phyloP scores from a whole-genome alignment of 2,797 vertebrate genomes.

The Xyrichtys novacula region DNA sequence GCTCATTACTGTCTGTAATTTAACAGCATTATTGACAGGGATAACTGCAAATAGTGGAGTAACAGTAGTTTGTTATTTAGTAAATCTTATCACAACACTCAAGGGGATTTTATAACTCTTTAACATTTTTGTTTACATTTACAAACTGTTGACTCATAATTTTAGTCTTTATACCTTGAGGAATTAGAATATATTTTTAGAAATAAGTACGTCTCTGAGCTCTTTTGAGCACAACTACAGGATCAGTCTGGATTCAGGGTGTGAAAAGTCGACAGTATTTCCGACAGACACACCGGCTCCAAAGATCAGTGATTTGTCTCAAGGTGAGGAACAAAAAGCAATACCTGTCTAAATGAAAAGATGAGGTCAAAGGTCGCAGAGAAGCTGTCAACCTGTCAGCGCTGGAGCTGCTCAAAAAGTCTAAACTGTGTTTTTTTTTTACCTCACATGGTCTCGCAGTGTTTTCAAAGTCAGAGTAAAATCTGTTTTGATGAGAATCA shows the following conservation, averaged over 20 bases:
- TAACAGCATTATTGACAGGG: too few species aligned
- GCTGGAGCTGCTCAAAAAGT: conserved; percentile 18
- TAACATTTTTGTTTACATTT: too few species aligned
- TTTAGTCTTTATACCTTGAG: too few species aligned
- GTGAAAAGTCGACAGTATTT: not conserved
- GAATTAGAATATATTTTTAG: too few species aligned
- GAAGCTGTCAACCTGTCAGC: conserved; percentile 62
- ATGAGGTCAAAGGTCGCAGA: conserved; percentile 43
- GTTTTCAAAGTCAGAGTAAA: conserved; percentile 31
- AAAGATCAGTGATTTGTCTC: conserved; percentile 32
- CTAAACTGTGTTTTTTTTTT: conserved; percentile 37
- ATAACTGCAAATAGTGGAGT: too few species aligned
- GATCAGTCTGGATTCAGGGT: conserved; percentile 19
- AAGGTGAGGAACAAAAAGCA: conserved; percentile 40
- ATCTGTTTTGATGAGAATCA: conserved; percentile 7
- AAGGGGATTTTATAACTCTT: too few species aligned
- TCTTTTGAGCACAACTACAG: too few species aligned
- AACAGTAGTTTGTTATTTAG: too few species aligned
- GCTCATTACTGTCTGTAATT: too few species aligned
- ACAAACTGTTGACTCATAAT: too few species aligned
- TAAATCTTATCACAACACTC: too few species aligned
- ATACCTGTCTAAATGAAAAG: conserved; percentile 35
- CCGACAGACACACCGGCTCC: conserved; percentile 6
- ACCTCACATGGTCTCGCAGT: conserved; percentile 25
- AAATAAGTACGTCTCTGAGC: too few species aligned